Evolutionary conservation across 1,140 invertebrate genomes (phyloP), one percentile per base, ranked within the genome.

Genomic region (Periplaneta americana): DNA sequence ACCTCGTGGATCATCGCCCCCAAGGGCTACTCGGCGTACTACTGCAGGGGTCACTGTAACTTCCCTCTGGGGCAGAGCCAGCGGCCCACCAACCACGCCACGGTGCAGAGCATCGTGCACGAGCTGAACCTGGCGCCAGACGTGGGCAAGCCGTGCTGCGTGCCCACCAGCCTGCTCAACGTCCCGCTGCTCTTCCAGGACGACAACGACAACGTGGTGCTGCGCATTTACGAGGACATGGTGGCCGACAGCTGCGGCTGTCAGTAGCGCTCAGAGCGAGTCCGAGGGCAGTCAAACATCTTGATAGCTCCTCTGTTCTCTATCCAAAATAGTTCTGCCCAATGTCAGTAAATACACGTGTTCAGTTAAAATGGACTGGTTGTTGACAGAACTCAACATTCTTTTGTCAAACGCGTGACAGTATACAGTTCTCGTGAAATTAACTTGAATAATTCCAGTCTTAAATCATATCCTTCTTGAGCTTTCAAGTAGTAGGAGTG

Each of bases 151-250:
- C 91, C 92, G 0, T 94, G 93, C 82, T 95, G 94, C 84, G 93
- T 93, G 4, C 93, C 93, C 1, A 91, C 91, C 11, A 90, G 90
- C 82, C 89, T 94, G 18, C 88, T 89, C 28, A 90, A 91, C 37
- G 90, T 93, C 35, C 91, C 89, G 79, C 88, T 95, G 32, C 88
- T 94, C 48, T 95, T 91, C 85, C 93, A 91, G 84, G 92, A 94
- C 84, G 91, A 92, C 81, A 89, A 91, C 76, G 90, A 90, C 76
- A 93, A 93, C 85, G 90, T 95, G 66, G 90, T 93, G 17, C 87
- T 94, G 18, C 94, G 94, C 86, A 91, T 91, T 82, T 94, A 93
- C 84, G 90, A 93, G 37, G 91, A 93, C 81, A 94, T 94, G 93
- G 90, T 93, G 9, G 93, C 92, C 0, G 88, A 90, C 22, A 90